Conservation (phyloP, 1,140 invertebrate species). For the Pseudoatta argentina region DNA sequence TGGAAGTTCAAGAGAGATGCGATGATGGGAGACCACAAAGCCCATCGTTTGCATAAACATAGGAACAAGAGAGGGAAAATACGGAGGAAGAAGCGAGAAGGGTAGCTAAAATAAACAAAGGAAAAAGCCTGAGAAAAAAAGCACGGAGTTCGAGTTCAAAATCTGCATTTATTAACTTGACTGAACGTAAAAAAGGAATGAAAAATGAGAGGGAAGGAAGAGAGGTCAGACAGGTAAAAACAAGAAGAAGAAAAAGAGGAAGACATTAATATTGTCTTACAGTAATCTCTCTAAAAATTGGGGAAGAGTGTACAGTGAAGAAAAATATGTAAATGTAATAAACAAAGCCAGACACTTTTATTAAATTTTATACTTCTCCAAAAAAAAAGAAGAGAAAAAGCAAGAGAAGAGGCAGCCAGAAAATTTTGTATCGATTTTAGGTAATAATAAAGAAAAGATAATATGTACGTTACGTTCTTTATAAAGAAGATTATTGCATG, state of each 20-base stretch:
- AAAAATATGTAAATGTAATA: conserved; percentile 25
- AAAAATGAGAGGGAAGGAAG: conserved; percentile 4
- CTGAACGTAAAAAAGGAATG: conserved; percentile 32
- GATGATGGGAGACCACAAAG: conserved; percentile 30
- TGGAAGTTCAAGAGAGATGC: conserved; percentile 34
- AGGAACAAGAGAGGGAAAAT: background rate
- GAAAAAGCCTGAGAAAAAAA: conserved; percentile 32
- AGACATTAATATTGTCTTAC: conserved; percentile 3
- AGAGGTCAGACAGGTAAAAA: conserved; percentile 19
- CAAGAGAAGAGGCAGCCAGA: background rate
- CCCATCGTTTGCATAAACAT: conserved; percentile 53
- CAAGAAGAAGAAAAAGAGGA: conserved; percentile 12
- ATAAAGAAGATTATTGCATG: background rate
- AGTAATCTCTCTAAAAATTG: conserved; percentile 26
- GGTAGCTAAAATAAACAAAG: conserved; percentile 41
- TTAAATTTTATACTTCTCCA: background rate
- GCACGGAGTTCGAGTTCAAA: conserved; percentile 44
- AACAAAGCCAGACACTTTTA: background rate
- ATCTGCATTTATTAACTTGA: conserved; percentile 62
- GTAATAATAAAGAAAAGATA: background rate
- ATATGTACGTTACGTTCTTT: background rate
- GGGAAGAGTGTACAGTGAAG: background rate
- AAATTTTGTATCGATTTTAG: background rate
- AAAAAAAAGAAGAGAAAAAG: background rate
- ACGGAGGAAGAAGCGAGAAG: conserved; percentile 22